Base-by-base conservation (phyloP, 2,797 vertebrate genomes). In the Mastacembelus armatus region DNA sequence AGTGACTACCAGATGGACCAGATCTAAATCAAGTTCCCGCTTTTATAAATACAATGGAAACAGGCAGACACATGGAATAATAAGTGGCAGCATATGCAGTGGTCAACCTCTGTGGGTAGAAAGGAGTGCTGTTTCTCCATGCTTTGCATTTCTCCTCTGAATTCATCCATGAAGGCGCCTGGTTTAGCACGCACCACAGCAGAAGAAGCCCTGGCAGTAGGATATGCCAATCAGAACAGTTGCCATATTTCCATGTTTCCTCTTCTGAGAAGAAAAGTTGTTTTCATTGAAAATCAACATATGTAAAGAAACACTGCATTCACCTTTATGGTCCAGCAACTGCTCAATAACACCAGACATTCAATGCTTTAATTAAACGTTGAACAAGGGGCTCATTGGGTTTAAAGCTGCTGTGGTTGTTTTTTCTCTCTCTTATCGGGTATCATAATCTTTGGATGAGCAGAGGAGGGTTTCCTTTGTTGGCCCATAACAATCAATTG, bases 11-110 rank as follows among this genome's bases (percentile, higher is more conserved):
- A 92, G 89, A 91, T 90, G 86, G 89, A 90, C 75, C 74, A 68
- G 78, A 83, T 90, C 86, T 91, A 92, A 93, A 92, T 91, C 81
- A 86, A 88, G 85, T 67, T 63, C 49, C 42, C 22, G 50, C 56
- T 36, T 71, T 88, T 92, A 92, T 90, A 92, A 93, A 93, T 93
- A 93, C 70, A 81, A 74, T 61, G 74, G 77, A 83, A 90, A 85
- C 70, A 73, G 84, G 85, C 83, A 67, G 78, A 83, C 76, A 74
- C 50, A 4, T 58, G 66, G 67, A 85, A 79, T 87, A 88, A 88
- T 85, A 80, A 89, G 81, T 59, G 30, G 57, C 70, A 73, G 75
- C 86, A 84, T 83, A 79, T 85, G 83, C 83, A 49, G 59, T 78
- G 88, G 90, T 89, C 83, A 87, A 81, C 84, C 81, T 85, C 88